Evolutionary conservation across 2,113 vertebrate genomes (phyloP).

Genomic region (Tinamus guttatus): DNA sequence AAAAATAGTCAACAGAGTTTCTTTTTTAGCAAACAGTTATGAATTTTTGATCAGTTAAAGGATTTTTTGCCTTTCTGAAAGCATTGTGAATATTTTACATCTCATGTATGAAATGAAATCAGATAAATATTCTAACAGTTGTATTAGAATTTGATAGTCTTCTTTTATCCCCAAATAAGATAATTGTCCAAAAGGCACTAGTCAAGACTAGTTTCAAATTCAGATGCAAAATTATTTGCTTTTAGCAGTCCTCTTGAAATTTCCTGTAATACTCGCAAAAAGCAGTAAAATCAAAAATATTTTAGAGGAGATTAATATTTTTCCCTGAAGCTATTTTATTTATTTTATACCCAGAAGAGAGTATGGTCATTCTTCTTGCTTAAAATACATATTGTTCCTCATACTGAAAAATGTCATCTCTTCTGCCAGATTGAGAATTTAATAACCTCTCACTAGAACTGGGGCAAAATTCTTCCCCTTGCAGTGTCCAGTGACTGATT

Average conservation of each 20-base stretch:
- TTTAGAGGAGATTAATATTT: no score
- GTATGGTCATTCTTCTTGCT: no score
- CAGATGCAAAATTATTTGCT: background rate
- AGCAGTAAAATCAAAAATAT: background rate
- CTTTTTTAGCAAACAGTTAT: background rate
- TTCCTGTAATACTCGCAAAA: background rate
- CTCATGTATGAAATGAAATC: background rate
- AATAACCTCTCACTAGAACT: no score
- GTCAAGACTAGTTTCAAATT: background rate
- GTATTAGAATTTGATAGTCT: background rate
- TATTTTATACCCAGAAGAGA: no score
- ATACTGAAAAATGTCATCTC: no score
- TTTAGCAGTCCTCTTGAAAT: background rate
- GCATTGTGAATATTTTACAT: background rate
- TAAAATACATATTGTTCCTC: no score
- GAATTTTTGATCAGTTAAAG: background rate
- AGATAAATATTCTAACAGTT: background rate
- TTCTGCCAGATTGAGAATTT: no score
- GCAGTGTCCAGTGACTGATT: no score
- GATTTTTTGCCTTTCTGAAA: background rate
- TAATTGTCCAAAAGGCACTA: background rate
- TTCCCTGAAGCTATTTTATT: no score
- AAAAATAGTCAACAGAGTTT: background rate
- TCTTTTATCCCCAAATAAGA: background rate
- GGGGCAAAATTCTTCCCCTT: no score